Percentiles rank a stretch among this genome's conserved stretches.
Conservation (phyloP, 2,797 vertebrate genomes). For the Parambassis ranga region DNA sequence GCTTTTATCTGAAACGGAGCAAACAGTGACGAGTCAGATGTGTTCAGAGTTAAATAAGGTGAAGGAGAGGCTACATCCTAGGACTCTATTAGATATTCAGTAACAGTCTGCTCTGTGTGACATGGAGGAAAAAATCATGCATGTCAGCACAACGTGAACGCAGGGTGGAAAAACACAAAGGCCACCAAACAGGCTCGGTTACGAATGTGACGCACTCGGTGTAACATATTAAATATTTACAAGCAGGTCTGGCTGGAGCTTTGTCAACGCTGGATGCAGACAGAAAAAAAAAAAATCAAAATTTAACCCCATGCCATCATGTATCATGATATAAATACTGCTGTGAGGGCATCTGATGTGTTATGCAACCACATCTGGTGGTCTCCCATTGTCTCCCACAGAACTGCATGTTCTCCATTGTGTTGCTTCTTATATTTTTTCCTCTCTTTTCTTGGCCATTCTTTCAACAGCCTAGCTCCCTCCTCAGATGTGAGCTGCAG, state of each 20-base stretch:
- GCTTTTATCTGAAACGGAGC: slow-evolving; percentile 59
- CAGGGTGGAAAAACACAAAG: slow-evolving; percentile 20
- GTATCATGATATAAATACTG: not conserved
- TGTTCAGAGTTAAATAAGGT: not conserved
- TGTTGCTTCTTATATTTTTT: slow-evolving; percentile 60
- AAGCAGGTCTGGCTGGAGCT: slow-evolving; percentile 18
- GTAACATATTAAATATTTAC: slow-evolving; percentile 73
- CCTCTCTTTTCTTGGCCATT: slow-evolving; percentile 71
- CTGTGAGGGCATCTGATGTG: not conserved
- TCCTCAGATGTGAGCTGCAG: slow-evolving; percentile 61
- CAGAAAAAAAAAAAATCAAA: not conserved
- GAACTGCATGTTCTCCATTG: slow-evolving; percentile 51
- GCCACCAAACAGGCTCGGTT: slow-evolving; percentile 45
- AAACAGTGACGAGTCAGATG: slow-evolving; percentile 2
- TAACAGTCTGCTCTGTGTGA: not conserved
- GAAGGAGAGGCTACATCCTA: not conserved
- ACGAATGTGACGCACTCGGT: slow-evolving; percentile 42
- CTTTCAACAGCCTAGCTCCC: slow-evolving; percentile 70
- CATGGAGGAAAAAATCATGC: not conserved
- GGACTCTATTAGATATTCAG: not conserved
- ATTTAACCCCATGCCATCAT: not conserved
- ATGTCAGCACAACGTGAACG: slow-evolving; percentile 29
- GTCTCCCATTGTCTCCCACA: slow-evolving; percentile 63
- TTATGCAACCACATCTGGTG: slow-evolving; percentile 61
- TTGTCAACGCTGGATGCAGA: too few relatives aligned